phyloP scores from a whole-genome alignment of 2,888 invertebrate genomes.

The Amorpha juglandis region DNA sequence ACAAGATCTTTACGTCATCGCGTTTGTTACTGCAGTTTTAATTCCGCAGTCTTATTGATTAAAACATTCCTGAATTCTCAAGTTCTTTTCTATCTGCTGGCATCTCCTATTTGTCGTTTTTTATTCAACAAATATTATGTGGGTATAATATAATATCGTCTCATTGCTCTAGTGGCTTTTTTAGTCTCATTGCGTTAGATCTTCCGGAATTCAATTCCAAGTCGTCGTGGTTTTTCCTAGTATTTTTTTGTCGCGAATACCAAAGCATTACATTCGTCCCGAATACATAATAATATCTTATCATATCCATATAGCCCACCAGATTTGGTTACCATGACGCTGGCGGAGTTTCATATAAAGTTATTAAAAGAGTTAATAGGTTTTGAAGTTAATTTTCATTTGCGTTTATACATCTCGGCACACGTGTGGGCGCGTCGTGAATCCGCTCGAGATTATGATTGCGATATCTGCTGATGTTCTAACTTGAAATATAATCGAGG shows the following conservation, averaged over 20 bases:
- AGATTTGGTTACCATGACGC: neutral
- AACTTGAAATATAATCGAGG: neutral
- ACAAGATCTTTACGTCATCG: neutral
- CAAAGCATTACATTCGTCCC: no score
- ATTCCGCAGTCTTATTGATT: slow-evolving; percentile 22
- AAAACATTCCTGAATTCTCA: slow-evolving; percentile 3
- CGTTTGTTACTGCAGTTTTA: slow-evolving; percentile 12
- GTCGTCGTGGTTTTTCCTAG: no score
- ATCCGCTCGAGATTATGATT: slow-evolving; percentile 1
- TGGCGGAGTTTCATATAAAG: slow-evolving; percentile 13
- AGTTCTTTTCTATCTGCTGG: neutral
- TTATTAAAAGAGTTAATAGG: slow-evolving; percentile 20
- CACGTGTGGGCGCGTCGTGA: neutral
- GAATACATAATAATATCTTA: neutral
- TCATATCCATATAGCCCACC: neutral
- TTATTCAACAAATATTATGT: no score
- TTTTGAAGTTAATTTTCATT: slow-evolving; percentile 20
- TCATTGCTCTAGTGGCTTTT: no score
- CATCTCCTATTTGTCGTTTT: no score
- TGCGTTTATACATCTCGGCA: neutral
- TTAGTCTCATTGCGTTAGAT: no score
- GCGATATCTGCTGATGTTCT: neutral
- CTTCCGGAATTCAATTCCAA: no score
- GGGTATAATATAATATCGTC: no score
- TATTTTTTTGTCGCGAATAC: no score